These are phyloP conservation scores for Rhea pennata DNA, from an alignment of 2,113 vertebrate genomes.

Conservation along the genomic window DNA sequence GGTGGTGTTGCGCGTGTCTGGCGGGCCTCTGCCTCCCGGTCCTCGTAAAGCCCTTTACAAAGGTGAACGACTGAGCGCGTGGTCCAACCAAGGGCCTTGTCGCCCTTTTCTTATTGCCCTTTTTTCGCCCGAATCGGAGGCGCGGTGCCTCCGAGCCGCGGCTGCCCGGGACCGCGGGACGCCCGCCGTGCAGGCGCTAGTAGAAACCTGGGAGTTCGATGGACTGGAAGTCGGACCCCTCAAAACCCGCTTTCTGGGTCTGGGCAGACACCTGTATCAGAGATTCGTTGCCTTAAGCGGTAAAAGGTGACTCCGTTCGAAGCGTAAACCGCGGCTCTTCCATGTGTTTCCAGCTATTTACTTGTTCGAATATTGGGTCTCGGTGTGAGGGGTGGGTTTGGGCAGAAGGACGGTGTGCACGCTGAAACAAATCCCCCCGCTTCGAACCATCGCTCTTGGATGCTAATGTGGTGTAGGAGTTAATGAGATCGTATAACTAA, in stretches of 20 bases:
- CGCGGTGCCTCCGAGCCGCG: too few relatives aligned
- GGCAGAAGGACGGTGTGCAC: neutral
- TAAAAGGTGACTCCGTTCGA: neutral
- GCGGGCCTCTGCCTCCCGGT: neutral
- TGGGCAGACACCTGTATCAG: neutral
- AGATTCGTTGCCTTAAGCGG: neutral
- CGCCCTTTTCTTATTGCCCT: neutral
- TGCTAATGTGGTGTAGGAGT: conserved; percentile 18
- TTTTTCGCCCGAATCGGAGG: neutral
- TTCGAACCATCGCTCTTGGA: neutral
- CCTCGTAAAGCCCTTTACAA: neutral
- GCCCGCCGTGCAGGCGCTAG: too few relatives aligned
- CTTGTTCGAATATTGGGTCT: neutral
- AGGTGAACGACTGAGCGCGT: neutral
- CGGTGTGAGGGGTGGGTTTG: neutral
- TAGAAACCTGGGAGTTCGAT: neutral
- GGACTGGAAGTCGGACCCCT: neutral
- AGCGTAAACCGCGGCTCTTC: neutral
- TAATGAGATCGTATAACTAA: conserved; percentile 51
- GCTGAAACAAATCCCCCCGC: neutral
- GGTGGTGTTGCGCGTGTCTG: neutral
- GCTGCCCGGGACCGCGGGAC: too few relatives aligned
- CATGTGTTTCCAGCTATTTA: accelerated
- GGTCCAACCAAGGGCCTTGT: neutral
- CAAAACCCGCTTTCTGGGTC: neutral